These are phyloP conservation scores for Macropis europaea DNA, from an alignment of 2,888 invertebrate genomes.

Conservation along the genomic window DNA sequence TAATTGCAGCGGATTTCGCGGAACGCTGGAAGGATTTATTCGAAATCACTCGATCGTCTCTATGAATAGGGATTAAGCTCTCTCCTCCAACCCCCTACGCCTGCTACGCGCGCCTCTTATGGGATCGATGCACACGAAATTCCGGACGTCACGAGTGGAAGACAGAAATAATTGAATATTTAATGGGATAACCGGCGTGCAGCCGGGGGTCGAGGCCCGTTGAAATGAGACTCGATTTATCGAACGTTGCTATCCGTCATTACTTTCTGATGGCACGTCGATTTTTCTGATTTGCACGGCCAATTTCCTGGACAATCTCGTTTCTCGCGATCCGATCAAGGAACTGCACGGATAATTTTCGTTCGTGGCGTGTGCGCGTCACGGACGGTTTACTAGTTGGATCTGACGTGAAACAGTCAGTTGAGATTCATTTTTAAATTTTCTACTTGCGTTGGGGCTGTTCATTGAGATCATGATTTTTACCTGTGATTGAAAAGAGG, in stretches of 20 bases:
- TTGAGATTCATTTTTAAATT: no score
- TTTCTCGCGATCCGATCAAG: conserved; percentile 32
- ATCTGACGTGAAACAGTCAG: neutral
- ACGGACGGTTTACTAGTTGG: no score
- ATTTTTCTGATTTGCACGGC: conserved; percentile 45
- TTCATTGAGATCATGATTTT: no score
- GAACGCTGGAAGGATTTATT: conserved; percentile 67
- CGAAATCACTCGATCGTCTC: conserved; percentile 68
- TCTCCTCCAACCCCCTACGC: neutral
- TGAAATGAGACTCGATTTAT: conserved; percentile 8
- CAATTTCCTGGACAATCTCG: conserved; percentile 48
- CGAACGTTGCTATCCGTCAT: conserved; percentile 36
- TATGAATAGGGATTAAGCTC: conserved; percentile 70
- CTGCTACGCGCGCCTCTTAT: neutral
- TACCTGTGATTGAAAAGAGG: no score
- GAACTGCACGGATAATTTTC: conserved; percentile 34
- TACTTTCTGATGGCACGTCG: conserved; percentile 30
- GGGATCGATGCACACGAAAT: conserved; percentile 39
- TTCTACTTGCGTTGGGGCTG: no score
- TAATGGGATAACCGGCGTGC: conserved; percentile 63
- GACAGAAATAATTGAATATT: conserved; percentile 69
- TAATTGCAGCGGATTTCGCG: conserved; percentile 69
- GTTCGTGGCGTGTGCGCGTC: neutral
- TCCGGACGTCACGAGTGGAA: conserved; percentile 48
- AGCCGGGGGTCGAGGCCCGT: neutral